These are phyloP conservation scores for Threskiornis aethiopicus DNA, from an alignment of 2,797 vertebrate genomes.

Conservation along the genomic window DNA sequence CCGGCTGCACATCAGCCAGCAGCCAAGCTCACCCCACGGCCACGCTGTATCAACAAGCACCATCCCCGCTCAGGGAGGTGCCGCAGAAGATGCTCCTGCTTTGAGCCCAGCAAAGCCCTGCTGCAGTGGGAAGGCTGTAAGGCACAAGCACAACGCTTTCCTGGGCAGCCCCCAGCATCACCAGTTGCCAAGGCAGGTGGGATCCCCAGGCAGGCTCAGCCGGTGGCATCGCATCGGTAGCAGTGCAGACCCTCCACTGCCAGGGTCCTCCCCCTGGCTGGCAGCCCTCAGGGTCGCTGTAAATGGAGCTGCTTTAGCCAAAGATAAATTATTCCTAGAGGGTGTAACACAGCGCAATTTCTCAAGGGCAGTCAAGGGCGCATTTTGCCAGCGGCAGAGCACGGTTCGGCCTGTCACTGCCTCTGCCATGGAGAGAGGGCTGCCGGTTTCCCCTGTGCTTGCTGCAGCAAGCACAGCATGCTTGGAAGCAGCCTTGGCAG, in stretches of 20 bases:
- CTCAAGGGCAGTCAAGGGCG: background rate
- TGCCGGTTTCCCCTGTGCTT: fast-evolving
- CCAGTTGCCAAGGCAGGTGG: background rate
- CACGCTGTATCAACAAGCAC: fast-evolving
- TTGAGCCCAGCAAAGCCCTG: background rate
- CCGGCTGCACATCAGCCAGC: background rate
- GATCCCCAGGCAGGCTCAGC: background rate
- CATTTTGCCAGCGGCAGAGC: background rate
- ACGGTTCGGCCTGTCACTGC: background rate
- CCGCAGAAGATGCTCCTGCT: background rate
- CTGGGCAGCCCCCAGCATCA: fast-evolving
- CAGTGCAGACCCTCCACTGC: background rate
- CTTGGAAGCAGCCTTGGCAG: background rate
- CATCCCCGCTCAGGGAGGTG: fast-evolving
- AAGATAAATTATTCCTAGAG: background rate
- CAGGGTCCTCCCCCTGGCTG: background rate
- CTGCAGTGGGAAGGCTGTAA: background rate
- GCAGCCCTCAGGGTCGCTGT: background rate
- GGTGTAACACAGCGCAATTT: background rate
- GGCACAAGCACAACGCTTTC: fast-evolving
- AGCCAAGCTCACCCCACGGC: fast-evolving
- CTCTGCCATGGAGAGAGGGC: background rate
- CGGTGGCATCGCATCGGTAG: fast-evolving
- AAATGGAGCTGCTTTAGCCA: background rate
- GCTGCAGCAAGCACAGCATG: fast-evolving